Conservation (phyloP, 2,797 vertebrate genomes). For the Xerus rutilus region DNA sequence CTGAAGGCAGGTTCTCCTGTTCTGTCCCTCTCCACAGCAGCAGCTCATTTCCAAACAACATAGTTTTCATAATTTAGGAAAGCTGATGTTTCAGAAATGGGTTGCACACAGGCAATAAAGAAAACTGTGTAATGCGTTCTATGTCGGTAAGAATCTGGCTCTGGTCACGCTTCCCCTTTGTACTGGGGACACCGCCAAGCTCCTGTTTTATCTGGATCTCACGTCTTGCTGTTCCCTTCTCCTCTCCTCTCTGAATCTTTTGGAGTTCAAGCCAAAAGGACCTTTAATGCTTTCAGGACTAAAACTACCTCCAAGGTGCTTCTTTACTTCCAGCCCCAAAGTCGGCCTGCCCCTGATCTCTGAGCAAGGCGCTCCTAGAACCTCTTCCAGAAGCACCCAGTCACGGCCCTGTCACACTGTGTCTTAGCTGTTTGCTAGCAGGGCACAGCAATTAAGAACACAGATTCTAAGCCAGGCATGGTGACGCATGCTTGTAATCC, state of each 20-base stretch:
- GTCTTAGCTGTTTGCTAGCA: neutral
- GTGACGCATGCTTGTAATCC: too few relatives aligned
- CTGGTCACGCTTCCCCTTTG: neutral
- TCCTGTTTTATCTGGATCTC: neutral
- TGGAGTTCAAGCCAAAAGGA: neutral
- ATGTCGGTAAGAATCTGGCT: neutral
- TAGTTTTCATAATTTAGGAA: neutral
- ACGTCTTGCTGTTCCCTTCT: neutral
- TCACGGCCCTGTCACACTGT: neutral
- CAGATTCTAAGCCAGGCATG: neutral
- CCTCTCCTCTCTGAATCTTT: neutral
- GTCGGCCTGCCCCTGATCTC: neutral
- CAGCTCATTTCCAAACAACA: neutral
- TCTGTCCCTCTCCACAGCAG: neutral
- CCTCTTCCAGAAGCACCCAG: neutral
- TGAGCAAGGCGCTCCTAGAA: neutral
- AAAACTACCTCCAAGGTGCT: neutral
- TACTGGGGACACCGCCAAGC: neutral
- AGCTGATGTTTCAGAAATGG: neutral
- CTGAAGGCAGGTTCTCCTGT: neutral
- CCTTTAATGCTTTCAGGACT: neutral
- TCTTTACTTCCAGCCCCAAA: neutral
- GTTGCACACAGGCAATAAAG: neutral
- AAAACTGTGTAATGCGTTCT: fast-evolving
- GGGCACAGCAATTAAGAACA: fast-evolving